phyloP scores from a whole-genome alignment of 2,797 vertebrate genomes.

The Okamejei kenojei region DNA sequence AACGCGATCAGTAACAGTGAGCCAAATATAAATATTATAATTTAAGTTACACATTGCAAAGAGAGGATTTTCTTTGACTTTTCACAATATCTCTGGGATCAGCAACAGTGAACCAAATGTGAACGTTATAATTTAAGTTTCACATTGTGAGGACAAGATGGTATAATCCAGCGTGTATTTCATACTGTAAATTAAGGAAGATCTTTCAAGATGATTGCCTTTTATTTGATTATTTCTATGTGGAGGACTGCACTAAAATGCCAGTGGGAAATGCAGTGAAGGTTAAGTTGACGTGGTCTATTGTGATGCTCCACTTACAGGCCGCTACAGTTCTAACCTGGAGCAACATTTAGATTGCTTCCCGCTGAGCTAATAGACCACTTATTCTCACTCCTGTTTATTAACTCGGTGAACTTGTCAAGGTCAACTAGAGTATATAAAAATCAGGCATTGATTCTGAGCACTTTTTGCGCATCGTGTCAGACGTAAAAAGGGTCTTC shows the following conservation, averaged over 20 bases:
- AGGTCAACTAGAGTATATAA: background rate
- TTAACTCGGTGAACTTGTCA: background rate
- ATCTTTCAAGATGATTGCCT: background rate
- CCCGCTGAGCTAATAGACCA: background rate
- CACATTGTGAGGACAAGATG: background rate
- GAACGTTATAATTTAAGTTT: background rate
- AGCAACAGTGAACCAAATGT: background rate
- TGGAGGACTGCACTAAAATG: background rate
- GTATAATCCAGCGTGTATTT: background rate
- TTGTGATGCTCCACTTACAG: background rate
- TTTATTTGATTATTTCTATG: background rate
- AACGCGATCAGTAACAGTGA: background rate
- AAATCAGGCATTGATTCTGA: background rate
- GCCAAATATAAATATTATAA: background rate
- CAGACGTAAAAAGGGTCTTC: background rate
- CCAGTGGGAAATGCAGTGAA: background rate
- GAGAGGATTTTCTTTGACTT: background rate
- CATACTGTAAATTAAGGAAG: background rate
- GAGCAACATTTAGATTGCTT: background rate
- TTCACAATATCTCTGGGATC: background rate
- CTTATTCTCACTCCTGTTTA: background rate
- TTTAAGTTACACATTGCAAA: too few species aligned
- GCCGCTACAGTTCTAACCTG: background rate
- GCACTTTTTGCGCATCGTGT: background rate
- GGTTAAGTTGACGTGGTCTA: background rate